Conservation (phyloP, 2,888 invertebrate genomes). For the Hydrotaea diabolus region DNA sequence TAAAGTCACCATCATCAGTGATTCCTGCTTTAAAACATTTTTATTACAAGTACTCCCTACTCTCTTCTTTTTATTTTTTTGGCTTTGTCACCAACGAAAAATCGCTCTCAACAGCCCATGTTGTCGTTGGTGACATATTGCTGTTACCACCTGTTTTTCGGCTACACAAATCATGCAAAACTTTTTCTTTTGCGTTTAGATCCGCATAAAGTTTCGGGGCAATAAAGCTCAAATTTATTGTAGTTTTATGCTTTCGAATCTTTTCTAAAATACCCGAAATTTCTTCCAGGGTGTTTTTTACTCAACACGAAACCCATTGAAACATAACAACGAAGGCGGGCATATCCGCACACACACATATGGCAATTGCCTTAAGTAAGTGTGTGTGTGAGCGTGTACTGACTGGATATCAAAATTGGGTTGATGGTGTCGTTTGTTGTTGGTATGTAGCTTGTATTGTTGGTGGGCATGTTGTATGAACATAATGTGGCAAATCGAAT, state of each 20-base stretch:
- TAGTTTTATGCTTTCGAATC: conserved; percentile 63
- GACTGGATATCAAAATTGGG: neutral
- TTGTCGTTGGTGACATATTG: conserved; percentile 54
- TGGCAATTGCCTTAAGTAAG: neutral
- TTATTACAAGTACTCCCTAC: too few relatives aligned
- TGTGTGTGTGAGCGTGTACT: neutral
- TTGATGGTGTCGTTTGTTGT: neutral
- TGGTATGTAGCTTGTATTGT: neutral
- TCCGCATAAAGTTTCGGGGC: conserved; percentile 53
- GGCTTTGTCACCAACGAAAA: neutral
- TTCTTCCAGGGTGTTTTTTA: neutral
- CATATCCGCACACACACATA: neutral
- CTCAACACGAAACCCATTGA: neutral
- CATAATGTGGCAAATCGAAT: conserved; percentile 33
- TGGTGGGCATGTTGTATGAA: neutral
- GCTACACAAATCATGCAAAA: conserved; percentile 61
- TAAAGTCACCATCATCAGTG: too few relatives aligned
- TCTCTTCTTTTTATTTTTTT: neutral
- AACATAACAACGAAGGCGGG: neutral
- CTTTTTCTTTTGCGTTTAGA: conserved; percentile 49
- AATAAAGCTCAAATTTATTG: conserved; percentile 64
- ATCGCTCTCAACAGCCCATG: conserved; percentile 18
- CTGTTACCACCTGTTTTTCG: conserved; percentile 62
- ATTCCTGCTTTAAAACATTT: too few relatives aligned
- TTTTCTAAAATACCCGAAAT: conserved; percentile 48